Base-by-base conservation (phyloP, 2,113 vertebrate species). In the Ammodytes marinus region DNA sequence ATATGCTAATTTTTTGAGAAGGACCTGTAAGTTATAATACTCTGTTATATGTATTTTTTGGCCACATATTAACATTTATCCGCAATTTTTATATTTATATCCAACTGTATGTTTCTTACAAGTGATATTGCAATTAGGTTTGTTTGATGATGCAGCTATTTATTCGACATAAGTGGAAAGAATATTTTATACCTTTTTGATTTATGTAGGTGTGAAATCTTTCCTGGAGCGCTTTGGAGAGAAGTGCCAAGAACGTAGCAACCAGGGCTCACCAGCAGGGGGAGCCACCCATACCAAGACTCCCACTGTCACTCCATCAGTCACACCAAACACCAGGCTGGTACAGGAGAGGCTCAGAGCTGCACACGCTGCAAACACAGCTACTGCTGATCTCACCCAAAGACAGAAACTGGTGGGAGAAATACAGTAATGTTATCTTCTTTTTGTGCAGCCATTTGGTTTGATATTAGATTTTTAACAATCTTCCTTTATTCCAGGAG, bases 161-260 rank as follows among this genome's bases (percentile, higher is more conserved):
- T 65, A 50, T 8, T 68, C 1, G 15, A 11, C 5, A 4, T 46
- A 6, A 54, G 15, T 35, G 0, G 47, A 63, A 14, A 17, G 7
- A 40, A 43, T 4, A 59, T n/a, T 3, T 8, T 15, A 8, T 35
- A 11, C 57, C 43, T 3, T 2, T 54, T n/a, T 14, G 1, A 9
- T 8, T 54, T 2, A 3, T 19, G 76, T 75, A 79, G 97, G 94
- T 83, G 96, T 97, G 35, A 99, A 98, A 80, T 96, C 96, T 73
- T 99, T 99, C 84, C 92, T 98, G 93, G 97, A 98, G 88, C 96
- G 96, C 57, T 99, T 99, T 93, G 97, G 95, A 52, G 97, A 99
- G 72, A 91, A 87, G 77, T 97, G 96, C 85, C 96, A 97, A 68
- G 96, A 99, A 63, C 95, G 86, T 6, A 92, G 71, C 7, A 82